Percentiles rank a stretch among this genome's conserved stretches.
Conservation (phyloP, 2,888 invertebrate genomes). For the Rapana venosa region DNA sequence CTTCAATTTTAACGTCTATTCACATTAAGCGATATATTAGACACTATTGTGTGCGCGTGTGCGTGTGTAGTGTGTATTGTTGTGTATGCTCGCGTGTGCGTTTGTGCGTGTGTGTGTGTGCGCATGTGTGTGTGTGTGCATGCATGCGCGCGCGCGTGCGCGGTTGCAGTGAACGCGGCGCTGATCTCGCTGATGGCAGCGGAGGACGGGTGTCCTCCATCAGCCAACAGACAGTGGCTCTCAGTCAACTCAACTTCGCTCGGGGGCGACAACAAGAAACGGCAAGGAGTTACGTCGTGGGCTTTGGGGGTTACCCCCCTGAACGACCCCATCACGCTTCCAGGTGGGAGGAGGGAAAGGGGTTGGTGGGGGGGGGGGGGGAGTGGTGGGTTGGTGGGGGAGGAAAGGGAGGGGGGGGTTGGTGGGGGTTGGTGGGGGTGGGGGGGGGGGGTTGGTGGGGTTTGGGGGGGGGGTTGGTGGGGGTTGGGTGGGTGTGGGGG, state of each 20-base stretch:
- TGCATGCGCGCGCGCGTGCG: background rate
- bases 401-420: no score
- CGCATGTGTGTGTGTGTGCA: background rate
- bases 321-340: slow-evolving; percentile 67
- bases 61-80: no score
- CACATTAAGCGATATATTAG: no score
- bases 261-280: slow-evolving; percentile 59
- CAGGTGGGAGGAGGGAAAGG: slow-evolving; percentile 53
- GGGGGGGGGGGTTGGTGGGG: no score
- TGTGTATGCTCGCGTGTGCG: background rate
- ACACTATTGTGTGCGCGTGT: no score
- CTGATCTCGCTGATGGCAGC: slow-evolving; percentile 52
- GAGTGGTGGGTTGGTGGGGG: no score
- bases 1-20: no score
- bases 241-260: slow-evolving; percentile 68
- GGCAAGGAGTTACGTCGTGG: slow-evolving; percentile 68
- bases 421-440: no score
- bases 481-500: no score
- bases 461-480: no score
- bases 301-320: slow-evolving; percentile 68
- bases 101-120: background rate
- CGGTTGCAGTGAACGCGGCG: slow-evolving; percentile 33
- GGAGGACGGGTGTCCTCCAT: slow-evolving; percentile 51
- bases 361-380: no score
- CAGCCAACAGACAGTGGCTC: slow-evolving; percentile 55